Evolutionary conservation across 23 tunicate species (phyloP).

Genomic region (Halocynthia aurantium): DNA sequence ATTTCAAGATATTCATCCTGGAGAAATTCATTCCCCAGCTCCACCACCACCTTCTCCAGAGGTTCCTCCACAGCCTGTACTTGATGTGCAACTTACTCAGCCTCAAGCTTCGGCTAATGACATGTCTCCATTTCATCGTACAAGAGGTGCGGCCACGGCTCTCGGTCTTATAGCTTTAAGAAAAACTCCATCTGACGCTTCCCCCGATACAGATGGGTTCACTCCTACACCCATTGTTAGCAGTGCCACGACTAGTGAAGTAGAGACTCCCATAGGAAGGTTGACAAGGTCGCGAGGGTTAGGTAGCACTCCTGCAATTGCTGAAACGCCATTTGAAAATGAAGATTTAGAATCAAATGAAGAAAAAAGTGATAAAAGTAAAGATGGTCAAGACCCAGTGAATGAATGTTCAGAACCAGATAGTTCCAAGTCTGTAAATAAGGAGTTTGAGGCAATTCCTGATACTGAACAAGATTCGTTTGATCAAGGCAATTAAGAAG

Average conservation of each 20-base stretch:
- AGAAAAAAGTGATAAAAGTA: too few relatives aligned
- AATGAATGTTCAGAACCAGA: too few relatives aligned
- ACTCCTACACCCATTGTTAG: slow-evolving; percentile 29
- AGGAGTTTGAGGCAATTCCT: too few relatives aligned
- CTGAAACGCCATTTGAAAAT: slow-evolving; percentile 13
- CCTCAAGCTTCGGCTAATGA: neutral
- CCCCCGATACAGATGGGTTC: slow-evolving; percentile 4
- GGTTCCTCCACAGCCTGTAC: neutral
- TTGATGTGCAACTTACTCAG: neutral
- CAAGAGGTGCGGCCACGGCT: slow-evolving; percentile 16
- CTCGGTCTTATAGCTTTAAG: slow-evolving; percentile 13
- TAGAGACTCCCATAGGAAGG: neutral
- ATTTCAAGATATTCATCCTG: neutral
- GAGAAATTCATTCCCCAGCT: slow-evolving; percentile 12
- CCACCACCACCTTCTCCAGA: slow-evolving; percentile 32
- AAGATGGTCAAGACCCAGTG: too few relatives aligned
- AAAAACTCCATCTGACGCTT: neutral
- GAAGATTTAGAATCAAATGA: neutral
- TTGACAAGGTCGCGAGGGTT: neutral
- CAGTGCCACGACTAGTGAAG: neutral
- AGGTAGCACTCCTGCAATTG: slow-evolving; percentile 1
- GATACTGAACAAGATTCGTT: too few relatives aligned
- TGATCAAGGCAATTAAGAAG: too few relatives aligned
- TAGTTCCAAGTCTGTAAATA: too few relatives aligned
- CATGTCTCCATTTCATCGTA: neutral